phyloP scores from a whole-genome alignment of 1,140 invertebrate genomes.

The Diachasma alloeum region DNA sequence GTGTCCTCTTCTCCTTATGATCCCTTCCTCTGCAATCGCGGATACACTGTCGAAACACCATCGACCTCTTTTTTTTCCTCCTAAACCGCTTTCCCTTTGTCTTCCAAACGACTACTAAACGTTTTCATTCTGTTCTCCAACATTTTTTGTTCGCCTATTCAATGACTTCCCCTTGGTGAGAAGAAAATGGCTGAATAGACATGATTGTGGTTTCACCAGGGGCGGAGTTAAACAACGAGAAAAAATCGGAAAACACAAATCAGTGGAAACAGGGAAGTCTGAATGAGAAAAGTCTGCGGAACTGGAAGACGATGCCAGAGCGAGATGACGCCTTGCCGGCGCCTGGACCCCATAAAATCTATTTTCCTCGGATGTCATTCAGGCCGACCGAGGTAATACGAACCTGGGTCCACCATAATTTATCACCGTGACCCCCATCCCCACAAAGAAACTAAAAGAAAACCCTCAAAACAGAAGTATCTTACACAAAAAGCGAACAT shows the following conservation, averaged over 20 bases:
- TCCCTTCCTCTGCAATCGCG: background rate
- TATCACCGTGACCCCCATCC: background rate
- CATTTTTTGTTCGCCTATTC: background rate
- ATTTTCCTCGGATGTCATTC: constrained; percentile 26
- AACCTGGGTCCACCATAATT: background rate
- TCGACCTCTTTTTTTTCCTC: constrained; percentile 7
- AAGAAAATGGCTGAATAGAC: background rate
- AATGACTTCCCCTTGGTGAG: background rate
- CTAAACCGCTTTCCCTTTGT: constrained; percentile 4
- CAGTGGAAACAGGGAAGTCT: background rate
- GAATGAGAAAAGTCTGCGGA: constrained; percentile 3
- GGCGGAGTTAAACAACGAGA: background rate
- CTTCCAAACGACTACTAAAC: background rate
- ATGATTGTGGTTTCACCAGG: background rate
- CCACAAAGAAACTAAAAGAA: background rate
- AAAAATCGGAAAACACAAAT: constrained; percentile 5
- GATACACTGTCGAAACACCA: constrained; percentile 15
- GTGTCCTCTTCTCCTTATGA: background rate
- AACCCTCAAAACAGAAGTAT: background rate
- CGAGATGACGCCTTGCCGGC: constrained; percentile 61
- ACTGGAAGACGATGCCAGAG: constrained; percentile 53
- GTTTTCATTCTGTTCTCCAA: background rate
- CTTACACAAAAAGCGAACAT: background rate
- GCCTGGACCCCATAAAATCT: constrained; percentile 44
- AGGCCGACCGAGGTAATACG: background rate